phyloP scores from a whole-genome alignment of 2,797 vertebrate species.

The Meriones psammophilus region DNA sequence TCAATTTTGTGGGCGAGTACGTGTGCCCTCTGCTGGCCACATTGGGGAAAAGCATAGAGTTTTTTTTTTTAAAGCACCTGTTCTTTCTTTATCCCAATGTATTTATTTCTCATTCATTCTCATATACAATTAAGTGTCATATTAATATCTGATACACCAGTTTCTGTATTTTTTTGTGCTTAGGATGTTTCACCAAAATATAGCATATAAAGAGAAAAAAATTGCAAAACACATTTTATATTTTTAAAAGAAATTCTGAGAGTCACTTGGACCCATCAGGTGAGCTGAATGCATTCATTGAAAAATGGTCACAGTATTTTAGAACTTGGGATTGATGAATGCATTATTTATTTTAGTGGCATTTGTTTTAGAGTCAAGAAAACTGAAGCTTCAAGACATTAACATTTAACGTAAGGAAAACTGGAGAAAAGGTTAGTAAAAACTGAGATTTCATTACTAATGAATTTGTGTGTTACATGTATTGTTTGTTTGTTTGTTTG shows the following conservation, averaged over 20 bases:
- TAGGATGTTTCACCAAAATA: constrained; percentile 50
- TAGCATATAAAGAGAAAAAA: background rate
- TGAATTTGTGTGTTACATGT: background rate
- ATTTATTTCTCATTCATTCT: background rate
- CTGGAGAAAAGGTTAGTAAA: background rate
- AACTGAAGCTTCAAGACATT: background rate
- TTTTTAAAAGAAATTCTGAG: constrained; percentile 19
- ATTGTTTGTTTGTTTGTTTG: too few species aligned
- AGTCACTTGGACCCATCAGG: background rate
- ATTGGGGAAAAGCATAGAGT: background rate
- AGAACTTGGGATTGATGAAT: background rate
- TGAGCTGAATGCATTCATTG: background rate
- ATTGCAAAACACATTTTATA: background rate
- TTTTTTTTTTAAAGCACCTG: background rate
- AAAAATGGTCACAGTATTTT: background rate
- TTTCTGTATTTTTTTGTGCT: background rate
- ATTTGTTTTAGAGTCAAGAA: constrained; percentile 40
- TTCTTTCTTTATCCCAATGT: background rate
- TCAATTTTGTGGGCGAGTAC: background rate
- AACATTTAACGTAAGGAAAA: background rate
- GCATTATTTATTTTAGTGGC: background rate
- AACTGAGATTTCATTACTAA: background rate
- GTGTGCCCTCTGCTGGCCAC: constrained; percentile 64
- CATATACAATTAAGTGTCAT: background rate
- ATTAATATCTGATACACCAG: background rate